Base-by-base conservation (phyloP, 2,797 vertebrate genomes). In the Halcyon leucocephala region DNA sequence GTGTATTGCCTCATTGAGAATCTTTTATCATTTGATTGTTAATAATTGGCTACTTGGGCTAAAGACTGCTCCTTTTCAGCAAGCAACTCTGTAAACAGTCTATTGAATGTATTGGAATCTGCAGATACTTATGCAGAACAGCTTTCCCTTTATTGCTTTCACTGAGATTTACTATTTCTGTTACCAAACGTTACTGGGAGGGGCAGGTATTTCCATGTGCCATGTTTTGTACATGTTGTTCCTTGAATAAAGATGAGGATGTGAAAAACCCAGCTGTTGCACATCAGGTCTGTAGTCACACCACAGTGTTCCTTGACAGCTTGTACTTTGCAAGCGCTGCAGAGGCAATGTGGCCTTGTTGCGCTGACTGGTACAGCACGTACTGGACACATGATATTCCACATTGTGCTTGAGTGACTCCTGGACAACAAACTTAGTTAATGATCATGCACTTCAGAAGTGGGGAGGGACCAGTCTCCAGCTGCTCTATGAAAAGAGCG, bases 191-290 rank as follows among this genome's bases (percentile, higher is more conserved):
- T 49, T 85, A 7, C 16, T 65, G 33, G 14, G 3, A 24, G 10
- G 22, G 24, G 14, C 73, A 42, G 19, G 2, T 61, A 33, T 41
- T 91, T 73, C 31, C 3, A 3, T 41, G 21, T 87, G 31, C 55
- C 0, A 0, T 71, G 26, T 46, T 91, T 33, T 93, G 71, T 96
- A 88, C 1, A 0, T 86, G 29, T 6, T 57, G 9, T n/a, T 15
- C n/a, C 37, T 72, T 81, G 9, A 96, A 94, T 96, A 96, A 96
- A 97, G 41, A 73, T 37, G 5, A 85, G 28, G 41, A 52, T 92
- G 29, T 82, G 83, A 21, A 91, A 87, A 84, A 35, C 24, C 6
- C n/a, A 28, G 22, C 31, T 44, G 18, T 80, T 82, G 37, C 13
- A 10, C 17, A 4, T 82, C 1, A 54, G 39, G 21, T 64, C 10